Conservation (phyloP, 2,888 invertebrate species). For the Acronicta aceris region DNA sequence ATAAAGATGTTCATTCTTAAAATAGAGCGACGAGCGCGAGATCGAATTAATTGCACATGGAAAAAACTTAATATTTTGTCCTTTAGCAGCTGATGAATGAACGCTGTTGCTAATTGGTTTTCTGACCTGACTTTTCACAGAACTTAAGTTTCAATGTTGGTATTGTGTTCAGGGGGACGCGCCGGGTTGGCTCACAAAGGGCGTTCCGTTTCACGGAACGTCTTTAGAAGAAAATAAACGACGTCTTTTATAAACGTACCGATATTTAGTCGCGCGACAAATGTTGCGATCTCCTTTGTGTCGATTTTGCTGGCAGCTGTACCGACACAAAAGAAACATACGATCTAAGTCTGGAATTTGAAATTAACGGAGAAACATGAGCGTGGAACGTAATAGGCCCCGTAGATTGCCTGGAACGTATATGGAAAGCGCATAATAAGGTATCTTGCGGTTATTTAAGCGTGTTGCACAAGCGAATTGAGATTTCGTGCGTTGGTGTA, state of each 20-base stretch:
- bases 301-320: constrained; percentile 83
- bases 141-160: constrained; percentile 66
- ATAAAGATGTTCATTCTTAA: constrained; percentile 73
- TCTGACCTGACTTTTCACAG: constrained; percentile 74
- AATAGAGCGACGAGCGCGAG: constrained; percentile 66
- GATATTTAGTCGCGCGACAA: constrained; percentile 80
- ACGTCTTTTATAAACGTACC: constrained; percentile 79
- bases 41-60: constrained; percentile 65
- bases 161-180: constrained; percentile 68
- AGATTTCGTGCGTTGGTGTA: constrained; percentile 85
- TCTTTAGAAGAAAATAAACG: constrained; percentile 77
- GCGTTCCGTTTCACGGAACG: constrained; percentile 81
- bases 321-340: constrained; percentile 78
- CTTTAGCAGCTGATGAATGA: constrained; percentile 73
- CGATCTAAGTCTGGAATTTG: constrained; percentile 78
- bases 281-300: constrained; percentile 85
- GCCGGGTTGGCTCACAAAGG: constrained; percentile 75
- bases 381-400: constrained; percentile 79
- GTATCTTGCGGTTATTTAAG: constrained; percentile 89
- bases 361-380: constrained; percentile 85
- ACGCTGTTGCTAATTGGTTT: constrained; percentile 74
- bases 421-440: constrained; percentile 88
- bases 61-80: constrained; percentile 65
- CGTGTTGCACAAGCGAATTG: constrained; percentile 86
- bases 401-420: constrained; percentile 85